These are phyloP conservation scores for Prolemur simus DNA, from an alignment of 2,113 vertebrate genomes.

Conservation along the genomic window DNA sequence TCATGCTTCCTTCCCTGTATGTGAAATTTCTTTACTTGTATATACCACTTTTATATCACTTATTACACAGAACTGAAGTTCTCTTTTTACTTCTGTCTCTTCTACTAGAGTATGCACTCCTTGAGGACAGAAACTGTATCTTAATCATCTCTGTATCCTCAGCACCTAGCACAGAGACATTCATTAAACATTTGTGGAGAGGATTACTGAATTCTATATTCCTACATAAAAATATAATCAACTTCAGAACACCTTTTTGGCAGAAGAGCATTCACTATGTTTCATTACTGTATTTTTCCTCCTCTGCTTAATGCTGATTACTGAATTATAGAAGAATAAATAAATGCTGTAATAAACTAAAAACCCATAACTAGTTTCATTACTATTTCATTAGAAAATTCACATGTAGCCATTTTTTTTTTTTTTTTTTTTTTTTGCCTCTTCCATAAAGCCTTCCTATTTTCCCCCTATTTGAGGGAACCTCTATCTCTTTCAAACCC, in stretches of 20 bases:
- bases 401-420: not conserved
- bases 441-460: not conserved
- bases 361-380: not conserved
- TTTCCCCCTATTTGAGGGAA: not conserved
- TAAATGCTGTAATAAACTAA: constrained; percentile 1
- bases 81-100: not conserved
- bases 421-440: not conserved
- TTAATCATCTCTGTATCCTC: not conserved
- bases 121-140: not conserved
- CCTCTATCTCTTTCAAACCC: not conserved
- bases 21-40: not conserved
- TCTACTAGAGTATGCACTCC: not conserved
- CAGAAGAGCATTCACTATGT: not conserved
- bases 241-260: not conserved
- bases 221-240: not conserved
- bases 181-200: not conserved
- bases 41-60: not conserved
- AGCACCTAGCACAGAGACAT: not conserved
- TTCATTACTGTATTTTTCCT: not conserved
- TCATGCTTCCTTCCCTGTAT: not conserved
- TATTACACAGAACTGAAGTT: not conserved
- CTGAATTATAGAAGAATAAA: not conserved
- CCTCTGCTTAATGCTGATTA: not conserved
- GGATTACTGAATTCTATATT: not conserved
- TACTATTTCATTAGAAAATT: not conserved